phyloP scores from a whole-genome alignment of 2,113 vertebrate genomes.

The Sciurus niger region DNA sequence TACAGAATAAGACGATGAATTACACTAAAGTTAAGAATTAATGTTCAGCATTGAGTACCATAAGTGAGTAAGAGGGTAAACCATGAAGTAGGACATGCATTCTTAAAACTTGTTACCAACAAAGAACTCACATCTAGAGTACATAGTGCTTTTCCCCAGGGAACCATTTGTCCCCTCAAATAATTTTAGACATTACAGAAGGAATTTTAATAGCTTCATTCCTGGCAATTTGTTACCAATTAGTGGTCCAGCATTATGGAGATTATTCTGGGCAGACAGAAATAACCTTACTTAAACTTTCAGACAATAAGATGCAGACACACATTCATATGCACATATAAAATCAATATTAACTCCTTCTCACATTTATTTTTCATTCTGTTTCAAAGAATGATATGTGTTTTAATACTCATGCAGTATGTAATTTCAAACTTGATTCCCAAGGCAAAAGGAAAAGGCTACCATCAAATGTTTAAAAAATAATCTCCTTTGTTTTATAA shows the following conservation, averaged over 20 bases:
- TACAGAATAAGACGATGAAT: neutral
- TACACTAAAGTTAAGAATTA: neutral
- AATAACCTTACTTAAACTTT: constrained; percentile 23
- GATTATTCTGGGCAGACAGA: neutral
- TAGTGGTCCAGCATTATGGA: neutral
- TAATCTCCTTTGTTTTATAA: constrained; percentile 86
- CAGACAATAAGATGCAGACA: neutral
- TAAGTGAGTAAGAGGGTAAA: neutral
- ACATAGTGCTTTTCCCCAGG: neutral
- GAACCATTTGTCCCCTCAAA: neutral
- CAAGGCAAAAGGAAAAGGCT: constrained; percentile 69
- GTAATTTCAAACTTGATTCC: constrained; percentile 80
- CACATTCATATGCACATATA: neutral
- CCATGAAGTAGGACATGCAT: neutral
- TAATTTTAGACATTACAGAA: neutral
- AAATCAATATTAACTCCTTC: neutral
- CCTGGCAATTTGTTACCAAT: neutral
- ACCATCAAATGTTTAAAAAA: constrained; percentile 83
- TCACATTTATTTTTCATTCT: constrained; percentile 31
- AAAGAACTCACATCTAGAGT: neutral
- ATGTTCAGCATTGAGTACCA: neutral
- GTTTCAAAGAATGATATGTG: constrained; percentile 57
- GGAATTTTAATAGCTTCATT: constrained; percentile 3
- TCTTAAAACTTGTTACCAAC: neutral
- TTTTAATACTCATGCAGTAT: constrained; percentile 70